Percentiles rank a stretch among this genome's conserved stretches.
These are phyloP conservation scores for Pterobdella sp. DNA, from an alignment of 2,888 invertebrate species.

Conservation along the genomic window DNA sequence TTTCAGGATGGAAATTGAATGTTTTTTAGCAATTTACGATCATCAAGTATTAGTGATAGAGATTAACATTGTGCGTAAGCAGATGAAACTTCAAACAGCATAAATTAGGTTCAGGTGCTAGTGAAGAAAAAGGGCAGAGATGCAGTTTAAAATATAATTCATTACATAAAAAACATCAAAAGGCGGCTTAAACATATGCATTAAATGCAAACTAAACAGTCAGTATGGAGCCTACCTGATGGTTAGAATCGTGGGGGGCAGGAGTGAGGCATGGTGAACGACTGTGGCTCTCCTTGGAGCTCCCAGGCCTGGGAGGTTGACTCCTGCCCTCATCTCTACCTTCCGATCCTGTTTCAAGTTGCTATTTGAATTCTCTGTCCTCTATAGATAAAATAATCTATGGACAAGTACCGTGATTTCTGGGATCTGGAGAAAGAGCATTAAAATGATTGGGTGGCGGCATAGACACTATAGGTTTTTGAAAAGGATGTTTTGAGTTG, in stretches of 20 bases:
- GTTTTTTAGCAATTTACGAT: too few species aligned
- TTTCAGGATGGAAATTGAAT: too few species aligned
- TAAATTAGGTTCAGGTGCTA: too few species aligned
- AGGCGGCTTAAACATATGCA: neutral
- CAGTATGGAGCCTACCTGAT: neutral
- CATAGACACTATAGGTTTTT: neutral
- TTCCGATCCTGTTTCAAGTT: neutral
- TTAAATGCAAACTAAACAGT: neutral
- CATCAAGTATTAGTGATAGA: too few species aligned
- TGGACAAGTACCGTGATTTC: conserved; percentile 1
- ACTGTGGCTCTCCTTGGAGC: neutral
- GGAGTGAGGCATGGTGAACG: neutral
- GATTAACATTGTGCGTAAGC: too few species aligned
- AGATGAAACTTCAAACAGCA: too few species aligned
- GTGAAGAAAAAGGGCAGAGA: too few species aligned
- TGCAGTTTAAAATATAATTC: neutral
- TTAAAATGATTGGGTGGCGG: conserved; percentile 7
- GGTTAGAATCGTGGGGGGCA: neutral
- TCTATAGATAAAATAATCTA: neutral
- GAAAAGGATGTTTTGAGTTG: neutral
- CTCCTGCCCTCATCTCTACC: neutral
- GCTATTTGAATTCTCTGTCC: neutral
- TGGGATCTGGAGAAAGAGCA: conserved; percentile 4
- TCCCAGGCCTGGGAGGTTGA: neutral
- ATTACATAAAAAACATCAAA: neutral